These are phyloP conservation scores for Andrena flavipes DNA, from an alignment of 2,888 invertebrate genomes.

Conservation along the genomic window DNA sequence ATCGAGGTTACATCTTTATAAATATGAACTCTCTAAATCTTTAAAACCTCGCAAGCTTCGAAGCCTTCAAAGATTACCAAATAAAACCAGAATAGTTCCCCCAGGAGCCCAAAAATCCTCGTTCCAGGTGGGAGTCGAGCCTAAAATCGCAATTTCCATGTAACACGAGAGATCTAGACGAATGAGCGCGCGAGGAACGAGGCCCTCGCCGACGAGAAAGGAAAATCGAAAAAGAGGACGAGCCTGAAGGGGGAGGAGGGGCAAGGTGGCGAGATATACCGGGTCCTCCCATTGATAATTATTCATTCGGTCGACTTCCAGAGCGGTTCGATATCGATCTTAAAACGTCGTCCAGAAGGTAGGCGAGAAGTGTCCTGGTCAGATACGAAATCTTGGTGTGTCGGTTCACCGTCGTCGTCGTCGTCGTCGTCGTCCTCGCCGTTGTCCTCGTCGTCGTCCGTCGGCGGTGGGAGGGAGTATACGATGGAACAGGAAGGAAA, in stretches of 20 bases:
- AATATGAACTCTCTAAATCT: too few species aligned
- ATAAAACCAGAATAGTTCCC: not conserved
- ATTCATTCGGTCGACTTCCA: slow-evolving; percentile 79
- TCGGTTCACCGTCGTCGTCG: slow-evolving; percentile 68
- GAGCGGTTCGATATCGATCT: slow-evolving; percentile 78
- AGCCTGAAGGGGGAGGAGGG: not conserved
- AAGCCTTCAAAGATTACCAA: not conserved
- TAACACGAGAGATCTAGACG: slow-evolving; percentile 2
- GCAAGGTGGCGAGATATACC: slow-evolving; percentile 60
- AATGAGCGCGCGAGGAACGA: slow-evolving; percentile 13
- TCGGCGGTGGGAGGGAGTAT: slow-evolving; percentile 42
- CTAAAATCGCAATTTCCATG: slow-evolving; percentile 3
- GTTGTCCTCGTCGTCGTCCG: slow-evolving; percentile 40
- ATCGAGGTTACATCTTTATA: too few species aligned
- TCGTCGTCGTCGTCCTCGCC: slow-evolving; percentile 38
- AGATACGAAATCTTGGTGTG: slow-evolving; percentile 80
- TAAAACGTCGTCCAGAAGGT: slow-evolving; percentile 77
- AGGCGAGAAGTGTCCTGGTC: slow-evolving; percentile 78
- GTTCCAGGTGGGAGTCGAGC: not conserved
- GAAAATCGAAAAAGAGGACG: slow-evolving; percentile 33
- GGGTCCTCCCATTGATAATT: slow-evolving; percentile 79
- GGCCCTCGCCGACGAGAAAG: not conserved
- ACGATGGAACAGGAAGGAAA: slow-evolving; percentile 36
- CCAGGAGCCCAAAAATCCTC: not conserved
- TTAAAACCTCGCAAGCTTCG: not conserved